Percentiles rank a stretch among this genome's conserved stretches.
These are phyloP conservation scores for Synaphobranchus kaupii DNA, from an alignment of 2,797 vertebrate species.

Conservation along the genomic window DNA sequence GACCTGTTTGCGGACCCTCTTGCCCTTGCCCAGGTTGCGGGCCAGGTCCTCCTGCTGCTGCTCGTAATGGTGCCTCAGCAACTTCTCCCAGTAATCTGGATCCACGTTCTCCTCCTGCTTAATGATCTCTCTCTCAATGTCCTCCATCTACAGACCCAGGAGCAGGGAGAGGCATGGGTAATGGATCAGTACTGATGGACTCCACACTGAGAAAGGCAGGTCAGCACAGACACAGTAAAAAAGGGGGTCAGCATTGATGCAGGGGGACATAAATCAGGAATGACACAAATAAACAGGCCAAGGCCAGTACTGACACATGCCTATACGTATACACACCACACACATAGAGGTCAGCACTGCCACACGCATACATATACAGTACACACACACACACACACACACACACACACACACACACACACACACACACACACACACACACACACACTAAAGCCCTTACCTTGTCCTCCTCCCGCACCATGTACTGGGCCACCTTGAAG, in stretches of 20 bases:
- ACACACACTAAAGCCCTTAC: constrained; percentile 16
- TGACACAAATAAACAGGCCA: background rate
- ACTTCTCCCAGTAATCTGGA: constrained; percentile 96
- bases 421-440: background rate
- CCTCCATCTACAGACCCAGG: constrained; percentile 78
- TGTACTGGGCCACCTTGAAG: constrained; percentile 97
- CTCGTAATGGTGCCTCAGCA: constrained; percentile 92
- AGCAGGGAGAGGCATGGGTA: background rate
- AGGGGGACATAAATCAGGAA: background rate
- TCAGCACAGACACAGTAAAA: background rate
- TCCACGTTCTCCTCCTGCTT: constrained; percentile 98
- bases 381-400: background rate
- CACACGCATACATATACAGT: background rate
- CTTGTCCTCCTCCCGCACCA: constrained; percentile 93
- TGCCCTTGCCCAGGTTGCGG: constrained; percentile 92
- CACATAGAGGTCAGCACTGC: background rate
- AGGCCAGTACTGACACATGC: background rate
- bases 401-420: background rate
- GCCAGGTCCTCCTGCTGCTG: constrained; percentile 96
- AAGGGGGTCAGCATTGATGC: background rate
- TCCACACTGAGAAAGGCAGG: background rate
- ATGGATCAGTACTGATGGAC: background rate
- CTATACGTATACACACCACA: background rate
- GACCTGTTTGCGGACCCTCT: constrained; percentile 90
- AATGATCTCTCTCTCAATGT: constrained; percentile 95